phyloP scores from a whole-genome alignment of 2,797 vertebrate species.

The Danio albolineatus region DNA sequence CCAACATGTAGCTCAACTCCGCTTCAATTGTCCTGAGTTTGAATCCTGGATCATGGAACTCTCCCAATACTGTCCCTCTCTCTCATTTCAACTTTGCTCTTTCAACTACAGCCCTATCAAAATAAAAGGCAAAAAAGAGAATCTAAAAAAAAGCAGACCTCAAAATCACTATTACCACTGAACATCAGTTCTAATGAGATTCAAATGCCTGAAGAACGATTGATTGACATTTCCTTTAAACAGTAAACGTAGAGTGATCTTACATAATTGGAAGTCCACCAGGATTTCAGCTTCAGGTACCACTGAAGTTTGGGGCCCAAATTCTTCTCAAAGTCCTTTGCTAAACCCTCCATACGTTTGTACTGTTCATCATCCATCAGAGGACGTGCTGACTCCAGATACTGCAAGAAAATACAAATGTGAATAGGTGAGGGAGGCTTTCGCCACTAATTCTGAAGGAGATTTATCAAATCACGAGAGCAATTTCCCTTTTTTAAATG shows the following conservation, averaged over 20 bases:
- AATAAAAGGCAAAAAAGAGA: background rate
- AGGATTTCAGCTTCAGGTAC: conserved; percentile 97
- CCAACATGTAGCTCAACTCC: too few relatives aligned
- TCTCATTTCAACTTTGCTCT: too few relatives aligned
- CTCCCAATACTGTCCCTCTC: too few relatives aligned
- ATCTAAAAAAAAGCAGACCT: background rate
- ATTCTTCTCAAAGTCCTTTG: conserved; percentile 90
- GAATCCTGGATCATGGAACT: too few relatives aligned
- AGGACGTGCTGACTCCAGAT: conserved; percentile 84
- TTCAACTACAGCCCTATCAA: too few relatives aligned
- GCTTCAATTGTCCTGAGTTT: too few relatives aligned
- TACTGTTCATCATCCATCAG: conserved; percentile 90
- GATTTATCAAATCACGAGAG: too few relatives aligned
- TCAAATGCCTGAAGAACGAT: background rate
- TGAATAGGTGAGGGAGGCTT: background rate
- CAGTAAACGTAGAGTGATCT: conserved; percentile 58
- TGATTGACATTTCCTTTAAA: background rate
- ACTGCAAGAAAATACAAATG: conserved; percentile 63
- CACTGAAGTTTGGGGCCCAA: conserved; percentile 94
- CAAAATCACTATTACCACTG: background rate
- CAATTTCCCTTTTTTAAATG: too few relatives aligned
- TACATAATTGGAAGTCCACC: conserved; percentile 99
- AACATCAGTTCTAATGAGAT: too few relatives aligned
- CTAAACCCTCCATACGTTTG: conserved; percentile 86
- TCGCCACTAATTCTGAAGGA: too few relatives aligned